phyloP scores from a whole-genome alignment of 2,888 invertebrate genomes.

The Micoletzkya japonica region DNA sequence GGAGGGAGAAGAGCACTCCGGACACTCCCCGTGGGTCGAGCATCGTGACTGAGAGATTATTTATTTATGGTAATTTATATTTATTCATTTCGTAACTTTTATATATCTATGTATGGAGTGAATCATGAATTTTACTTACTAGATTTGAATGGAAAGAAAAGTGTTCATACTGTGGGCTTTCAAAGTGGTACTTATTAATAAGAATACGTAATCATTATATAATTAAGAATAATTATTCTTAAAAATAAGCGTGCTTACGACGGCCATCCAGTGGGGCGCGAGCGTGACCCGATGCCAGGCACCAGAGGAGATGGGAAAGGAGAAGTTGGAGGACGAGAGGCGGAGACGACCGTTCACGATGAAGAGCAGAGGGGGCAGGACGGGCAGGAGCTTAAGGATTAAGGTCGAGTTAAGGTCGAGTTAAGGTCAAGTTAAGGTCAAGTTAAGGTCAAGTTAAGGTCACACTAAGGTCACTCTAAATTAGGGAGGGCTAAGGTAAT shows the following conservation, averaged over 20 bases:
- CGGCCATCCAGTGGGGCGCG: constrained; percentile 12
- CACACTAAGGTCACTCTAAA: too few species aligned
- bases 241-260: constrained; percentile 15
- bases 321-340: constrained; percentile 15
- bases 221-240: too few species aligned
- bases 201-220: too few species aligned
- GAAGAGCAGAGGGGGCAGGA: constrained; percentile 25
- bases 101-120: too few species aligned
- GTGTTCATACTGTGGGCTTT: background rate
- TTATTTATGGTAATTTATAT: too few species aligned
- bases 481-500: too few species aligned
- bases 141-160: background rate
- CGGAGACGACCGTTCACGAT: constrained; percentile 23
- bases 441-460: too few species aligned
- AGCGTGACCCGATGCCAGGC: constrained; percentile 17
- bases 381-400: constrained; percentile 1
- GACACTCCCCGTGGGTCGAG: constrained; percentile 18
- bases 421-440: too few species aligned
- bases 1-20: background rate
- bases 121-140: too few species aligned
- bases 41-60: constrained; percentile 13
- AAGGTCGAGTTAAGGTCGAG: too few species aligned
- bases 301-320: constrained; percentile 21
- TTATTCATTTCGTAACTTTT: too few species aligned
- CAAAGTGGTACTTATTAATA: too few species aligned